phyloP scores from a whole-genome alignment of 2,797 vertebrate species.

The Aulostomus chinensis region DNA sequence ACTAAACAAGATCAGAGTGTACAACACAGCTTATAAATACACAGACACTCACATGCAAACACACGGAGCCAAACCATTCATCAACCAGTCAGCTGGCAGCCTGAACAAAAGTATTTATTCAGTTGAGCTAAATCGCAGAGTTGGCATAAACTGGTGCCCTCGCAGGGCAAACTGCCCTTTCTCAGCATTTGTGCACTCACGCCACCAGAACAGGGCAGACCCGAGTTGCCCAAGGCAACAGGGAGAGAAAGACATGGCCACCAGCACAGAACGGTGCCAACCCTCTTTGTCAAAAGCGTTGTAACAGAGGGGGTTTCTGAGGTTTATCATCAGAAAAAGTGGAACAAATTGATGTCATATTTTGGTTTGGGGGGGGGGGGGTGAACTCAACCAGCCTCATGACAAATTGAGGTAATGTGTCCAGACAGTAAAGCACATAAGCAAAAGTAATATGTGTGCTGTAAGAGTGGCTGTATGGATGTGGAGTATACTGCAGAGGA shows the following conservation, averaged over 20 bases:
- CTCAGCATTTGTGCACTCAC: conserved; percentile 70
- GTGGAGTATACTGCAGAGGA: too few relatives aligned
- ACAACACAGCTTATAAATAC: conserved; percentile 49
- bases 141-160: conserved; percentile 61
- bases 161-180: conserved; percentile 58
- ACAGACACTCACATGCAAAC: conserved; percentile 11
- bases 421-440: too few relatives aligned
- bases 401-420: too few relatives aligned
- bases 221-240: conserved; percentile 42
- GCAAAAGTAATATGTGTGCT: too few relatives aligned
- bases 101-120: conserved; percentile 60
- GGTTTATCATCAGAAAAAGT: conserved; percentile 48
- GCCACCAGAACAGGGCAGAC: conserved; percentile 40
- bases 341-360: conserved; percentile 34
- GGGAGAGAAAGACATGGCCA: conserved; percentile 23
- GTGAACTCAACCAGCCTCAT: conserved; percentile 9
- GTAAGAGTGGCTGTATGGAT: too few relatives aligned
- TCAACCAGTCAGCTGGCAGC: conserved; percentile 43
- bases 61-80: conserved; percentile 39
- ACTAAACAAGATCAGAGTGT: conserved; percentile 39
- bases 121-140: conserved; percentile 56
- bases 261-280: conserved; percentile 35
- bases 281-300: conserved; percentile 32
- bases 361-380: conserved; percentile 27
- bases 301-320: conserved; percentile 15